Evolutionary conservation across 2,113 vertebrate genomes (phyloP).

Genomic region (Labeo rohita): DNA sequence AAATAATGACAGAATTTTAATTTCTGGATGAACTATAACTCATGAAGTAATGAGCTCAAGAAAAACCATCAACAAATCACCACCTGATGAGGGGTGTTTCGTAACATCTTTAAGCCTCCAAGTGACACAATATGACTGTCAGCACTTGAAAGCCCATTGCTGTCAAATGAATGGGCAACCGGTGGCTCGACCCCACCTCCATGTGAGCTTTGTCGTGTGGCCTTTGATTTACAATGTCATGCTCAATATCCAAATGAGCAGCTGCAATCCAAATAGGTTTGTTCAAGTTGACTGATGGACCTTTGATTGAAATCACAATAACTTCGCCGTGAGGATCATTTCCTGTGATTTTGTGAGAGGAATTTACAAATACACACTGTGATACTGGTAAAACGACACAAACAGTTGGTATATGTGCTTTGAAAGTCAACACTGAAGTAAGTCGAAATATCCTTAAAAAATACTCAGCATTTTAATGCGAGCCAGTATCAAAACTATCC

Average conservation of each 20-base stretch:
- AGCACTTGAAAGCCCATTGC: constrained; percentile 5
- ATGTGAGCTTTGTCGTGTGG: constrained; percentile 10
- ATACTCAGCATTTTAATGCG: neutral
- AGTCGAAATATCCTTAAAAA: constrained; percentile 17
- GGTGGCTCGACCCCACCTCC: constrained; percentile 6
- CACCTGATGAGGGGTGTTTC: constrained; percentile 1
- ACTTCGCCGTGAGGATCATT: neutral
- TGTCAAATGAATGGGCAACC: constrained; percentile 22
- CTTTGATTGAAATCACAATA: constrained; percentile 10
- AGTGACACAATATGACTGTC: constrained; percentile 41
- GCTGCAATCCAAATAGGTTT: neutral
- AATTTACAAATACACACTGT: neutral
- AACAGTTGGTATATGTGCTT: neutral
- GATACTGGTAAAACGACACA: neutral
- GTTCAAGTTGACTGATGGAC: neutral
- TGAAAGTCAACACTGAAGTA: neutral
- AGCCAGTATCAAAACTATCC: neutral
- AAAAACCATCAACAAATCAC: constrained; percentile 15
- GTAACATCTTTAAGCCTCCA: constrained; percentile 38
- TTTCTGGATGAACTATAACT: neutral
- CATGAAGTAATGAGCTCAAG: neutral
- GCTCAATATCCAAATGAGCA: constrained; percentile 18
- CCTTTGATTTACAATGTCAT: constrained; percentile 39
- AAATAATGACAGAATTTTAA: neutral
- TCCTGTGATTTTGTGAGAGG: neutral